phyloP scores from a whole-genome alignment of 2,888 invertebrate species.

The Leptura quadrifasciata region DNA sequence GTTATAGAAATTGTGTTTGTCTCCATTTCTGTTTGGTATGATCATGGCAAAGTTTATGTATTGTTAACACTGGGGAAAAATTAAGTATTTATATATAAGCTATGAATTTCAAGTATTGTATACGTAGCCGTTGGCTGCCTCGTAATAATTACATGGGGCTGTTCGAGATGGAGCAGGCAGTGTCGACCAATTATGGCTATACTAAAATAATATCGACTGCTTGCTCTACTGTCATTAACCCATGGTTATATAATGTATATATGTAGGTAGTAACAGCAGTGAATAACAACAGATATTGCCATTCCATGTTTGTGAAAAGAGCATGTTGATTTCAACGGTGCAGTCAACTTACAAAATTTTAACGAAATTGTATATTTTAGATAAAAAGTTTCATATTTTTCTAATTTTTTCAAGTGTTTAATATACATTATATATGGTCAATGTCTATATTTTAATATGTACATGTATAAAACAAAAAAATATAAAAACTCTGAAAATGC shows the following conservation, averaged over 20 bases:
- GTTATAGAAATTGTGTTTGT: constrained; percentile 30
- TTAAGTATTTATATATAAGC: neutral
- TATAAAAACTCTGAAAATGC: constrained; percentile 56
- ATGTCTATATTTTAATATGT: constrained; percentile 46
- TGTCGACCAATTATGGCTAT: too few relatives aligned
- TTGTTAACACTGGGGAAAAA: neutral
- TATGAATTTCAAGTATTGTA: neutral
- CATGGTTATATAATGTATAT: too few relatives aligned
- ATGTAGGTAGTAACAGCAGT: too few relatives aligned
- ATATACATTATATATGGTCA: constrained; percentile 38
- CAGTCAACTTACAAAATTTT: neutral
- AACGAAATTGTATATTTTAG: constrained; percentile 16
- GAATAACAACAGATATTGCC: too few relatives aligned
- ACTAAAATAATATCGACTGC: too few relatives aligned
- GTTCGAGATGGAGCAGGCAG: too few relatives aligned
- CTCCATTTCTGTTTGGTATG: constrained; percentile 33
- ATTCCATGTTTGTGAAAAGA: too few relatives aligned
- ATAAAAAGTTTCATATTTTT: constrained; percentile 23
- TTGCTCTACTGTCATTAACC: too few relatives aligned
- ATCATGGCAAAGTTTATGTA: constrained; percentile 25
- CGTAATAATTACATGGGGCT: neutral
- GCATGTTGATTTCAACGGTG: neutral
- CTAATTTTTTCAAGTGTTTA: constrained; percentile 16
- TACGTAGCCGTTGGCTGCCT: neutral
- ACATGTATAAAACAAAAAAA: constrained; percentile 57